Base-by-base conservation (phyloP, 2,113 vertebrate genomes). In the Tiliqua scincoides region DNA sequence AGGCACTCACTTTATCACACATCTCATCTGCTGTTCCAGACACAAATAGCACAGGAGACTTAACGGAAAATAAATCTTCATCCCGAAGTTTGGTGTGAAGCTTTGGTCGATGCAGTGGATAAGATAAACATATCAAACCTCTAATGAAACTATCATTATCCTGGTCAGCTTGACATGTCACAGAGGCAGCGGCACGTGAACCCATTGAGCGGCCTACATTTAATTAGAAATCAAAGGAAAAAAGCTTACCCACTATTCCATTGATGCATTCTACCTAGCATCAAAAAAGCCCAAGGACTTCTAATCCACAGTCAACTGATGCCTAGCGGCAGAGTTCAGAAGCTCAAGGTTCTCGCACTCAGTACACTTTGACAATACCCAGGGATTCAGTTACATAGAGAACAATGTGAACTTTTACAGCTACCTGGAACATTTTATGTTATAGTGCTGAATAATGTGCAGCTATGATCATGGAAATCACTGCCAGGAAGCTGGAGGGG, bases 121-220 rank as follows among this genome's bases (percentile, higher is more conserved):
- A 99, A 73, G 98, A 98, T 79, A 99, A 96, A 92, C 98, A 99
- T 86, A 99, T 89, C 12, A 99, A 95, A 10, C 98, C 98, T 85
- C 89, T 96, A 89, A 98, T 88, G 76, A 96, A 95, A 32, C 85
- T 95, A 75, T 96, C 96, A 6, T 92, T 79, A 27, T 94, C 95
- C 81, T 94, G 93, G 78, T 93, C 95, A 73, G 94, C 94, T 35
- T 95, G 95, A 78, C 84, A 86, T 86, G 95, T 92, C 48, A 98
- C 89, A 85, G 97, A 97, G 54, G 96, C 97, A 85, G 98, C 98
- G 74, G 97, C 98, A 89, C 98, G 97, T 71, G 98, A 96, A 62
- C 98, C 98, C 98, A 99, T 98, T 6, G 98, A 99, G 88, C 98
- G 97, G 83, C 98, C 98, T 99, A 95, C 65, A 25, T 88, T 84